phyloP scores from a whole-genome alignment of 2,888 invertebrate species.

The Platycheirus rosarum region DNA sequence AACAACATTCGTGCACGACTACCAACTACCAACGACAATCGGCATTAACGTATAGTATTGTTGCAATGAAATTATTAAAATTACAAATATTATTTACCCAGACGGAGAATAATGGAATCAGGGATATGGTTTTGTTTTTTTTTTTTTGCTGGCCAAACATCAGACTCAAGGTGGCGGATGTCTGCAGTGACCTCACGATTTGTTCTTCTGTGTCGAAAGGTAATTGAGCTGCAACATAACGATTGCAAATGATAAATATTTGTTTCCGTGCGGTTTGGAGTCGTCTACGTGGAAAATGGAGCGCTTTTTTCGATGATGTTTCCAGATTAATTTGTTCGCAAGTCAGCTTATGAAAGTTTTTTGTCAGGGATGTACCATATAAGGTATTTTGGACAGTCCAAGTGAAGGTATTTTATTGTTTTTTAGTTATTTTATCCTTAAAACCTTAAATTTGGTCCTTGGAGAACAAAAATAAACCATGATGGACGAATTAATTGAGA shows the following conservation, averaged over 20 bases:
- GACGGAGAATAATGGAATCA: conserved; percentile 17
- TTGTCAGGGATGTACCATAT: too few relatives aligned
- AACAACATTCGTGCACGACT: conserved; percentile 32
- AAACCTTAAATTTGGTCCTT: too few relatives aligned
- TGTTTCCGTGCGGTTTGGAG: conserved; percentile 21
- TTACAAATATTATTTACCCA: conserved; percentile 51
- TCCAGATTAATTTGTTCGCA: conserved; percentile 1
- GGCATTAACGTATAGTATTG: conserved; percentile 23
- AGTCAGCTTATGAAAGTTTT: too few relatives aligned
- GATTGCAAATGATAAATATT: conserved; percentile 28
- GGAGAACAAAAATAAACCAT: too few relatives aligned
- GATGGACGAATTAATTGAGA: too few relatives aligned
- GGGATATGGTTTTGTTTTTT: background rate
- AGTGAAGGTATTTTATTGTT: too few relatives aligned
- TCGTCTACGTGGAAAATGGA: conserved; percentile 6
- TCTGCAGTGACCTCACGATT: conserved; percentile 48
- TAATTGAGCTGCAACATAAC: conserved; percentile 39
- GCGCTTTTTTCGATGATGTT: background rate
- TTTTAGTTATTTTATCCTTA: too few relatives aligned
- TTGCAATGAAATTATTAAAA: conserved; percentile 53
- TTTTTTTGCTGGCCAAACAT: too few relatives aligned
- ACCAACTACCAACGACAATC: background rate
- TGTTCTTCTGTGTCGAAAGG: conserved; percentile 19
- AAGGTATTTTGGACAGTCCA: too few relatives aligned
- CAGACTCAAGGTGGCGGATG: conserved; percentile 26